Conservation (phyloP, 2,113 vertebrate species). For the Perognathus longimembris region DNA sequence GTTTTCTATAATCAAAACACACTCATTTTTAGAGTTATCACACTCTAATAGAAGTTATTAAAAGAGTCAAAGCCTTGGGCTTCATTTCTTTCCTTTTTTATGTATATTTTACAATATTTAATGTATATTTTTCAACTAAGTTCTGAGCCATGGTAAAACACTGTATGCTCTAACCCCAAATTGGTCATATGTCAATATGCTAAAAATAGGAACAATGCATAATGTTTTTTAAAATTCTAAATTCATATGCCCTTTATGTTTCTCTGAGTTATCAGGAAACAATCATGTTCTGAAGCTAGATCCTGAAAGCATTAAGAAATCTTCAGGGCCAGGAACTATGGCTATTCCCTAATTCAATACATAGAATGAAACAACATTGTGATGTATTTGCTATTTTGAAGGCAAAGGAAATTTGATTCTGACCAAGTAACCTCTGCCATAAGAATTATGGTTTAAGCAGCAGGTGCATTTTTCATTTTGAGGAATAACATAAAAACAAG, state of each 20-base stretch:
- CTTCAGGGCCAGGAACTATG: slow-evolving; percentile 53
- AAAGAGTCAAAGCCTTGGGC: slow-evolving; percentile 1
- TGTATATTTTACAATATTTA: neutral
- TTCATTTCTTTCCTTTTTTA: slow-evolving; percentile 33
- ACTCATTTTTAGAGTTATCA: neutral
- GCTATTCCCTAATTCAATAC: slow-evolving; percentile 53
- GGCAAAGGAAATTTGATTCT: slow-evolving; percentile 68
- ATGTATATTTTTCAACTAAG: slow-evolving; percentile 42
- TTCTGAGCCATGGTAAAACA: slow-evolving; percentile 43
- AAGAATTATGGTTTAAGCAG: slow-evolving; percentile 65
- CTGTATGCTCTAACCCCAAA: neutral
- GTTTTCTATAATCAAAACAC: slow-evolving; percentile 15
- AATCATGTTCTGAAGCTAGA: slow-evolving; percentile 31
- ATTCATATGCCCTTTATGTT: slow-evolving; percentile 19
- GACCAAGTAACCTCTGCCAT: slow-evolving; percentile 59
- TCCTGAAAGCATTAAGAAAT: slow-evolving; percentile 52
- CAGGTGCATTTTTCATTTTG: slow-evolving; percentile 71
- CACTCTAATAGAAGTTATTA: slow-evolving; percentile 3
- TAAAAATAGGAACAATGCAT: slow-evolving; percentile 52
- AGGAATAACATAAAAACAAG: slow-evolving; percentile 46
- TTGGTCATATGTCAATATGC: neutral
- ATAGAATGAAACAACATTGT: slow-evolving; percentile 53
- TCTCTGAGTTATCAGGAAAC: slow-evolving; percentile 61
- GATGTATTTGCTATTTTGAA: slow-evolving; percentile 68
- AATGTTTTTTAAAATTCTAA: slow-evolving; percentile 41